phyloP scores from a whole-genome alignment of 2,113 vertebrate genomes.

The Taxidea taxus region DNA sequence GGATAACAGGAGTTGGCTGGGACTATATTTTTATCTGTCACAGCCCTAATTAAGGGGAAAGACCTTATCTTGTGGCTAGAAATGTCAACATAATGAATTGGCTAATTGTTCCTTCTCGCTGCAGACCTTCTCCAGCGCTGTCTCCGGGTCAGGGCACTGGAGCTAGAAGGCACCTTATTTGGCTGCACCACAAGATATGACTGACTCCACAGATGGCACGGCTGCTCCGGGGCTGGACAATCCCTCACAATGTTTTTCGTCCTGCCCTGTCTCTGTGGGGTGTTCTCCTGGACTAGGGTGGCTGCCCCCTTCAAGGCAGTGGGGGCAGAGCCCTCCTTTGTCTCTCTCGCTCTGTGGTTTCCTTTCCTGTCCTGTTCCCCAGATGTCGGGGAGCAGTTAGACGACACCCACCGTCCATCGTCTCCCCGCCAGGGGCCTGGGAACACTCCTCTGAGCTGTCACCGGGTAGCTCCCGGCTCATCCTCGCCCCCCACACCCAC shows the following conservation, averaged over 20 bases:
- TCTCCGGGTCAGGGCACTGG: neutral
- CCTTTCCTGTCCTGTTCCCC: neutral
- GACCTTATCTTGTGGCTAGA: conserved; percentile 41
- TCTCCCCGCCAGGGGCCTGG: neutral
- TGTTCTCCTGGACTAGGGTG: neutral
- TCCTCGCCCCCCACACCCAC: accelerated
- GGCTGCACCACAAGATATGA: neutral
- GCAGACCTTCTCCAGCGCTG: neutral
- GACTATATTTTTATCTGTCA: conserved; percentile 49
- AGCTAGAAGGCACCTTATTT: neutral
- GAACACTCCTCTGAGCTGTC: neutral
- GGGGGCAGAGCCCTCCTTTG: neutral
- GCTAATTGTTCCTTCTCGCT: conserved; percentile 37
- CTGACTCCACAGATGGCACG: accelerated
- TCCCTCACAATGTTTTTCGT: neutral
- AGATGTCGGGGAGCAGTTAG: neutral
- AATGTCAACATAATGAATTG: conserved; percentile 54
- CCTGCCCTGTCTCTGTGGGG: neutral
- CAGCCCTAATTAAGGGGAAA: conserved; percentile 57
- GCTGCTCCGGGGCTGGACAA: neutral
- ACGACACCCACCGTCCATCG: neutral
- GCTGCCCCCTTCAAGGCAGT: neutral
- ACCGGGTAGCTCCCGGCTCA: neutral
- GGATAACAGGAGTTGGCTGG: conserved; percentile 10
- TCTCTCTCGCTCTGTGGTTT: neutral